Conservation (phyloP, 1,140 invertebrate genomes). For the Eueides isabella region DNA sequence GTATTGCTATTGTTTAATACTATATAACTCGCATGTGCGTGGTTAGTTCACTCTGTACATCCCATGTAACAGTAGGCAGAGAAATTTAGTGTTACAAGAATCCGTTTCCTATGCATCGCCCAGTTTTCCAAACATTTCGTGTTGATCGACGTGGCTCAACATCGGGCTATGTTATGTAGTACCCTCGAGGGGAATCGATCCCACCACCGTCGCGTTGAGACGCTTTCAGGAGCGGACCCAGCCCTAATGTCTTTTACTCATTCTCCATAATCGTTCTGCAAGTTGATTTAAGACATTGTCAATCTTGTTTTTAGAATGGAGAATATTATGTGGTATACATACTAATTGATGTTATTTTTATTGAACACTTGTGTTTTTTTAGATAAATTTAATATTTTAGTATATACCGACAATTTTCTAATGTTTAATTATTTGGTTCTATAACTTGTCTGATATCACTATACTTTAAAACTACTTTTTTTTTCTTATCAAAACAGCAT, state of each 20-base stretch:
- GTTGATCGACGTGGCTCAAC: no score
- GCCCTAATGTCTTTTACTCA: neutral
- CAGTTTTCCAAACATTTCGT: no score
- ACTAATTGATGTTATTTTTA: slow-evolving; percentile 19
- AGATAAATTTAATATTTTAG: slow-evolving; percentile 15
- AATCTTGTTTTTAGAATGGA: slow-evolving; percentile 76
- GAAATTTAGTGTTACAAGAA: no score
- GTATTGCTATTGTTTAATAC: slow-evolving; percentile 30
- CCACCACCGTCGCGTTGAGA: no score
- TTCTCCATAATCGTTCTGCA: slow-evolving; percentile 75
- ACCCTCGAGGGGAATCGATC: no score
- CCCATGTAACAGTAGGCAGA: no score
- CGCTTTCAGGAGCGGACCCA: no score
- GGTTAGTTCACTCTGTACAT: no score
- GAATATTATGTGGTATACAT: slow-evolving; percentile 53
- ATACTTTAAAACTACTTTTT: neutral
- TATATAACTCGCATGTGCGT: no score
- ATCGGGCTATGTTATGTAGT: no score
- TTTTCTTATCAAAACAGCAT: slow-evolving; percentile 10
- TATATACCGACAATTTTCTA: slow-evolving; percentile 31
- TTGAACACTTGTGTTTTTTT: neutral
- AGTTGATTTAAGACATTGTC: slow-evolving; percentile 67
- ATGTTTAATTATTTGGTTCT: neutral
- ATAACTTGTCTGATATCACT: neutral
- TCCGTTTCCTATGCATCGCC: no score